A percentile compares a stretch with the other conserved stretches of the same genome.
These are phyloP conservation scores for Anneissia japonica DNA, from an alignment of 35 echinoderm and acorn worm genomes.

Conservation along the genomic window DNA sequence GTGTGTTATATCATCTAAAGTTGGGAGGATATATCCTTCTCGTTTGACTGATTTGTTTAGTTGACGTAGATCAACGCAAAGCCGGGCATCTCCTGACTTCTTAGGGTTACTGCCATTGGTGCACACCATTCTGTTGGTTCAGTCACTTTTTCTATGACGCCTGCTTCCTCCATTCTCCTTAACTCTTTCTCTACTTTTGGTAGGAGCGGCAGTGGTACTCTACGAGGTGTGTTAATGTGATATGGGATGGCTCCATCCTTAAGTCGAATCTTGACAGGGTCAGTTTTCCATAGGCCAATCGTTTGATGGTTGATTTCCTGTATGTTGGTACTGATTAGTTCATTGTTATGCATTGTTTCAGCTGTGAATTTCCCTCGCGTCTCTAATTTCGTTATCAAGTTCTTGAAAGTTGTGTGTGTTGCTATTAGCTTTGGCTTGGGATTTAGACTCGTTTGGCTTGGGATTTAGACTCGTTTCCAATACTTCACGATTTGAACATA, in stretches of 20 bases:
- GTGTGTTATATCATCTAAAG: conserved; percentile 23
- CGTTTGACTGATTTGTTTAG: conserved; percentile 21
- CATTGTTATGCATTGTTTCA: neutral
- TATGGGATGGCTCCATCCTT: conserved; percentile 16
- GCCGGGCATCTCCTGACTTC: conserved; percentile 13
- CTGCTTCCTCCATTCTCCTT: neutral
- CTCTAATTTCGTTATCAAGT: neutral
- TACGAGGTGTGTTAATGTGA: conserved; percentile 23
- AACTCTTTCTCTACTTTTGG: conserved; percentile 3
- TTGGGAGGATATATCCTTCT: conserved; percentile 25
- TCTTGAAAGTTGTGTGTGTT: neutral
- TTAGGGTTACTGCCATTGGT: conserved; percentile 40
- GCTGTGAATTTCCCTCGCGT: neutral
- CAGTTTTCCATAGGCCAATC: neutral
- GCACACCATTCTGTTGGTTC: conserved; percentile 41
- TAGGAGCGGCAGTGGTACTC: conserved; percentile 18
- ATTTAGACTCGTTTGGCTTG: no score
- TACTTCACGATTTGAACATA: no score
- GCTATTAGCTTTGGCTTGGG: neutral
- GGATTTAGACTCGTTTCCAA: no score
- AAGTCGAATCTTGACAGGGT: conserved; percentile 5
- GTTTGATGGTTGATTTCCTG: neutral
- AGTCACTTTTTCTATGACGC: conserved; percentile 12
- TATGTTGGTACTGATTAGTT: neutral
- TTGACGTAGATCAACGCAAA: conserved; percentile 34